Conservation (phyloP, 64 coral and sea anemone species). For the Catalaphyllia jardinei region DNA sequence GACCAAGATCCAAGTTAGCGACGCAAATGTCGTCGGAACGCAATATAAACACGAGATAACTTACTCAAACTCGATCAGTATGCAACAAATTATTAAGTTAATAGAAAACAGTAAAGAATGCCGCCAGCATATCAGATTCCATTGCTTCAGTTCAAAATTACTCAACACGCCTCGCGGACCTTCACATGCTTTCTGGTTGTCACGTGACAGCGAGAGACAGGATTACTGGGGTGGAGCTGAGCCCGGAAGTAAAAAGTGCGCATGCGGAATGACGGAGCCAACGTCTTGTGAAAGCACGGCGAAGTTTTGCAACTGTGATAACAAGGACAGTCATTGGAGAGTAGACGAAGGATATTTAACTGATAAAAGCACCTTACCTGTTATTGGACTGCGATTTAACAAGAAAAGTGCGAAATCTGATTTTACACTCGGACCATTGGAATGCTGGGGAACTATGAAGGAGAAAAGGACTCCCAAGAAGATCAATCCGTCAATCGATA, state of each 20-base stretch:
- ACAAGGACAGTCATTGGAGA: constrained; percentile 50
- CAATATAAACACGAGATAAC: constrained; percentile 37
- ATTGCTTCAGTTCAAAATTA: constrained; percentile 71
- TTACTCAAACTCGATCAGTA: neutral
- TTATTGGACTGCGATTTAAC: constrained; percentile 52
- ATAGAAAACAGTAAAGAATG: constrained; percentile 71
- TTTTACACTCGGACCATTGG: constrained; percentile 74
- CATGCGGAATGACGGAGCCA: constrained; percentile 46
- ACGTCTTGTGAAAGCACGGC: constrained; percentile 10
- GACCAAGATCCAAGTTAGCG: constrained; percentile 31
- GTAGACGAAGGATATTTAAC: constrained; percentile 78
- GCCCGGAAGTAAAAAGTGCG: constrained; percentile 64
- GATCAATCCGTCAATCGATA: constrained; percentile 1
- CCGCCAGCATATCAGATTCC: constrained; percentile 75
- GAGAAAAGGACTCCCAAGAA: neutral
- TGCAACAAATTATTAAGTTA: constrained; percentile 58
- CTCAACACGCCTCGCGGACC: constrained; percentile 56
- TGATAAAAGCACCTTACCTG: constrained; percentile 58
- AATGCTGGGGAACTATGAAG: constrained; percentile 72
- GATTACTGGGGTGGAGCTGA: constrained; percentile 82
- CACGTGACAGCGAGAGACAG: constrained; percentile 50
- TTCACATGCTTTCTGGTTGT: constrained; percentile 62
- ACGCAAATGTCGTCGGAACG: neutral
- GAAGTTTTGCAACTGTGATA: constrained; percentile 83
- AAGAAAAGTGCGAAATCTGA: constrained; percentile 36